Evolutionary conservation across 2,113 vertebrate species (phyloP), one percentile per base, ranked within the genome.

Genomic region (Oreochromis tanganicae): DNA sequence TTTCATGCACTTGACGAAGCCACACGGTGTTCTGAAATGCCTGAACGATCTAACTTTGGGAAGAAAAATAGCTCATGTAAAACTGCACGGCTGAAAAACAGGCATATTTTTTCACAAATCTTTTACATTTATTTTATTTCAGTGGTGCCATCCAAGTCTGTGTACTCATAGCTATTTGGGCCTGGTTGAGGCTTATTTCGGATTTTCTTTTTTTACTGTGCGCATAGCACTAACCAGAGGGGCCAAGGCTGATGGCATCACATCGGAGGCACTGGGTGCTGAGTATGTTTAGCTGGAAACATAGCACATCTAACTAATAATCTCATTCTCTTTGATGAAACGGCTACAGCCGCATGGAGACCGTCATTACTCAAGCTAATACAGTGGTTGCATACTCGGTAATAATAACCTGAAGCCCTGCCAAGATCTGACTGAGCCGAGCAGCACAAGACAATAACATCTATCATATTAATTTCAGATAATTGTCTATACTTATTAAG

Each of bases 401-500:
- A 87, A 87, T 88, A 82, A 91, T 81, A 78, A 87, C 88, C 88
- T 21, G 73, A 88, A 90, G 87, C 32, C 63, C 80, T 75, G 88
- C 91, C 89, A 88, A 91, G 82, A 85, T 85, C 78, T 90, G 91
- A 89, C 75, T 78, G 91, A 90, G 79, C 83, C 32, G 38, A 89
- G 57, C 54, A 24, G 75, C 80, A 54, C 32, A 57, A 89, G 79
- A 93, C 87, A 91, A 88, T 79, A 80, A 46, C 85, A 91, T 93
- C 92, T 63, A 84, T 93, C 91, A 89, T 89, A 88, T 92, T 92
- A 54, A 88, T 94, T 93, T 93, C 90, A 90, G 85, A 93, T 94
- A 92, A 95, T 93, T 94, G 85, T 91, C 89, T 89, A 52, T 89
- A 84, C 85, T 91, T 91, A 92, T 93, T 89, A 93, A 88, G 91